Evolutionary conservation across 2,888 invertebrate genomes (phyloP).

Genomic region (Papilio protenor): DNA sequence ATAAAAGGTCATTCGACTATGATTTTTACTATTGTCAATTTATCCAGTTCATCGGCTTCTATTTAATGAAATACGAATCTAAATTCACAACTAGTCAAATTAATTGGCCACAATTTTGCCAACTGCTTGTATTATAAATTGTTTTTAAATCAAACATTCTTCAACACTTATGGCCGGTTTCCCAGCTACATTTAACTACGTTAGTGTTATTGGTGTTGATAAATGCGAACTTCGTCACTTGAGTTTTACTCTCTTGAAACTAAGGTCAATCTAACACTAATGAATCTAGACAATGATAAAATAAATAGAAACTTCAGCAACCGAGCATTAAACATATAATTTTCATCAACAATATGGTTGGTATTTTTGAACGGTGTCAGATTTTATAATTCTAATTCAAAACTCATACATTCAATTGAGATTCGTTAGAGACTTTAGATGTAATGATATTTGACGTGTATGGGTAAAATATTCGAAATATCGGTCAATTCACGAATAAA

Average conservation of each 20-base stretch:
- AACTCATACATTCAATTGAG: conserved; percentile 36
- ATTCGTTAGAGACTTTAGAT: conserved; percentile 22
- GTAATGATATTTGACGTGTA: conserved; percentile 27
- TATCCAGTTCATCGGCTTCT: conserved; percentile 27
- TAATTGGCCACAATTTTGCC: conserved; percentile 27
- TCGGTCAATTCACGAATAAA: conserved; percentile 11
- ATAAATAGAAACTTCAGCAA: too few relatives aligned
- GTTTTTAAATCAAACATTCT: conserved; percentile 39
- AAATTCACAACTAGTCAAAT: conserved; percentile 16
- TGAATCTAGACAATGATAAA: too few relatives aligned
- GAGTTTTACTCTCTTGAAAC: too few relatives aligned
- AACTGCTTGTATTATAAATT: conserved; percentile 26
- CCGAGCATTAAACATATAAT: neutral
- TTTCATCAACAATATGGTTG: neutral
- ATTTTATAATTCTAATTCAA: conserved; percentile 38
- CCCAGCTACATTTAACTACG: too few relatives aligned
- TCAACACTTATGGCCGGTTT: neutral
- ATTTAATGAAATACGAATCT: conserved; percentile 13
- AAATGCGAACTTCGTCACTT: too few relatives aligned
- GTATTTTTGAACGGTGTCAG: neutral
- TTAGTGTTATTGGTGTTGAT: too few relatives aligned
- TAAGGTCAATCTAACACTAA: too few relatives aligned
- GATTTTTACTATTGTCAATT: conserved; percentile 24
- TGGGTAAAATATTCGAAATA: neutral
- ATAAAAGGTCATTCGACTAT: conserved; percentile 13